These are phyloP conservation scores for Kryptopterus vitreolus DNA, from an alignment of 2,797 vertebrate genomes.

Conservation along the genomic window DNA sequence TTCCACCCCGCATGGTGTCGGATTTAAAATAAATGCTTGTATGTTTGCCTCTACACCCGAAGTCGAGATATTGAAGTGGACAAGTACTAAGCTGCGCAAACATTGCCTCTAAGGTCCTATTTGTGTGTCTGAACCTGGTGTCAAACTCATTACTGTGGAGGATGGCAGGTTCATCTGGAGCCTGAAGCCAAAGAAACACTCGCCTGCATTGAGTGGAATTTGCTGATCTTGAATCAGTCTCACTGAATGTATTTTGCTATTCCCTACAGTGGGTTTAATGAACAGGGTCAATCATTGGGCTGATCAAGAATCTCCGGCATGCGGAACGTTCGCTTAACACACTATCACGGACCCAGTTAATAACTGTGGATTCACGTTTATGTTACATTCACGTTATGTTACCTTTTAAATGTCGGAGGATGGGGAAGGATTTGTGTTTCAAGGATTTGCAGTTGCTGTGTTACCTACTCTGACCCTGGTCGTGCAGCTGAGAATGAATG, in stretches of 20 bases:
- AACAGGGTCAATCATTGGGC: slow-evolving; percentile 23
- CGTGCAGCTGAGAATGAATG: neutral
- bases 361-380: slow-evolving; percentile 7
- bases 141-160: slow-evolving; percentile 56
- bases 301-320: slow-evolving; percentile 23
- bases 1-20: slow-evolving; percentile 30
- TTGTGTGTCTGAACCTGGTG: slow-evolving; percentile 54
- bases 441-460: neutral
- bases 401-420: neutral
- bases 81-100: slow-evolving; percentile 36
- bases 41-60: slow-evolving; percentile 21
- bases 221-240: slow-evolving; percentile 42
- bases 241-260: neutral
- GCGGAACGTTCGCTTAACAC: slow-evolving; percentile 20
- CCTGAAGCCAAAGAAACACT: slow-evolving; percentile 34
- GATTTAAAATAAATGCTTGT: slow-evolving; percentile 36
- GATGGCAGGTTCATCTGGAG: slow-evolving; percentile 43
- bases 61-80: slow-evolving; percentile 29
- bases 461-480: neutral
- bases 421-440: slow-evolving; percentile 4
- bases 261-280: neutral
- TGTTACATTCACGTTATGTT: neutral
- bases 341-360: neutral
- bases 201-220: slow-evolving; percentile 6
- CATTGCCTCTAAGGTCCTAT: slow-evolving; percentile 44